Evolutionary conservation across 2,888 invertebrate genomes (phyloP).

Genomic region (Chloroclystis v-ata): DNA sequence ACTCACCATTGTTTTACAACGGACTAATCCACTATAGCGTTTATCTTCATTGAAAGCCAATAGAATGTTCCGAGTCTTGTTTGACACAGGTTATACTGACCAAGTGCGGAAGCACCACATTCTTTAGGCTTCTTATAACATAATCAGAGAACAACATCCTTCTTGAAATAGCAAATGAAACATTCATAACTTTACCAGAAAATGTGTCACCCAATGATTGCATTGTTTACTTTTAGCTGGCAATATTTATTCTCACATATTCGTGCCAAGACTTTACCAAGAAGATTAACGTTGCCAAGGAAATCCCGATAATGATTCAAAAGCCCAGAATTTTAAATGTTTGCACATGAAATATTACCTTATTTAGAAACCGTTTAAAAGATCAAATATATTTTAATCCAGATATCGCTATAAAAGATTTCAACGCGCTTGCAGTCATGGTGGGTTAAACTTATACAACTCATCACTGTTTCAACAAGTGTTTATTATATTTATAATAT

Average conservation of each 20-base stretch:
- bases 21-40: no score
- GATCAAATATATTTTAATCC: no score
- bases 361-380: background rate
- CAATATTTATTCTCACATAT: slow-evolving; percentile 9
- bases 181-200: background rate
- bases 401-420: background rate
- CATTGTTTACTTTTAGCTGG: slow-evolving; percentile 2
- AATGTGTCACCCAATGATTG: background rate
- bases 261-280: slow-evolving; percentile 3
- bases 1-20: no score
- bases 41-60: no score
- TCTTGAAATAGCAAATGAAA: background rate
- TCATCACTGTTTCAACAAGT: no score
- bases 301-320: background rate
- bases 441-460: no score
- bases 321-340: background rate
- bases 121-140: no score
- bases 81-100: no score
- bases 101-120: no score
- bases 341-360: background rate
- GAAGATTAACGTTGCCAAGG: background rate
- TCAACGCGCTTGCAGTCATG: background rate
- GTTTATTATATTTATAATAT: no score
- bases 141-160: no score
- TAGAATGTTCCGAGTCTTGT: no score